Evolutionary conservation across 2,113 vertebrate species (phyloP).

Genomic region (Mirza zaza): DNA sequence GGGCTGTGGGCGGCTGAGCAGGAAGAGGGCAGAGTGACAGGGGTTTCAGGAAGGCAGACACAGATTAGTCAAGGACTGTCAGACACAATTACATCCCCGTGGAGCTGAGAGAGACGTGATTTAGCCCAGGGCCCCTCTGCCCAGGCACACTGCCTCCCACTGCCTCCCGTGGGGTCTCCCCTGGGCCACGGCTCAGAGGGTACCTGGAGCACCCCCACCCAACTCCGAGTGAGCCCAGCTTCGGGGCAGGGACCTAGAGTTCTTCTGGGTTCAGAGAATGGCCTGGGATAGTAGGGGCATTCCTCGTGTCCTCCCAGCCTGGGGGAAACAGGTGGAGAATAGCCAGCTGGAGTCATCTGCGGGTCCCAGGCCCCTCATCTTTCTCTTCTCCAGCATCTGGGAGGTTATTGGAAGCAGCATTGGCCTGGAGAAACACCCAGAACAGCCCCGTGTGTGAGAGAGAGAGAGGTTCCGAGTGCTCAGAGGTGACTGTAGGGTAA

Average conservation of each 20-base stretch:
- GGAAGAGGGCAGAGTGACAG: neutral
- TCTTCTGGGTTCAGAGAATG: neutral
- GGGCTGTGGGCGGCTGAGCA: neutral
- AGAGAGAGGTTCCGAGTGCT: neutral
- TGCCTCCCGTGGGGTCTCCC: neutral
- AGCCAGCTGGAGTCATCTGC: neutral
- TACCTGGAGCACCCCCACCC: neutral
- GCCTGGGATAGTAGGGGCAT: neutral
- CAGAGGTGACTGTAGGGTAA: neutral
- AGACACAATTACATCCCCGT: constrained; percentile 43
- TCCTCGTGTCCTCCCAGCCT: fast-evolving
- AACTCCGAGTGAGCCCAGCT: neutral
- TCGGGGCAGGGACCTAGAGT: neutral
- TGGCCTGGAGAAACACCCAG: neutral
- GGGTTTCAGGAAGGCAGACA: constrained; percentile 26
- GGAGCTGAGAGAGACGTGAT: neutral
- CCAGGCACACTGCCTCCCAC: neutral
- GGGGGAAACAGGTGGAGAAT: neutral
- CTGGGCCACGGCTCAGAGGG: neutral
- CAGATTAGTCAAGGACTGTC: constrained; percentile 59
- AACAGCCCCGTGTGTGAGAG: fast-evolving
- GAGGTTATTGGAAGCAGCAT: neutral
- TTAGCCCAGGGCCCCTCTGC: neutral
- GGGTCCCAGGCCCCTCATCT: too few relatives aligned
- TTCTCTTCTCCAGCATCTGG: neutral